These are phyloP conservation scores for Lochmaea crataegi DNA, from an alignment of 2,888 invertebrate species.

Conservation along the genomic window DNA sequence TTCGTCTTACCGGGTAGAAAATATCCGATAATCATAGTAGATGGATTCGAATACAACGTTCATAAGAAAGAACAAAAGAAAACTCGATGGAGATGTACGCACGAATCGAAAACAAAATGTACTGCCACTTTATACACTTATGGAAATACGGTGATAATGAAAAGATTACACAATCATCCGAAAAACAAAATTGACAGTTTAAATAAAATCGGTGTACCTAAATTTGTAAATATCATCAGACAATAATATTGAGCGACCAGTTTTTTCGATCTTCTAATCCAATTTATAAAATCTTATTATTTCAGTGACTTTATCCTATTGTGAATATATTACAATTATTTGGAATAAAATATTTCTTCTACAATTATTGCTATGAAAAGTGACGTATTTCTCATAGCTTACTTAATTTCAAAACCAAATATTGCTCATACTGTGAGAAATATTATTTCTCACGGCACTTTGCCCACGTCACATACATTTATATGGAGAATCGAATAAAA, in stretches of 20 bases:
- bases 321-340: too few species aligned
- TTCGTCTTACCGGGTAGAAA: conserved; percentile 53
- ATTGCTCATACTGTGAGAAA: too few species aligned
- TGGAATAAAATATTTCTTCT: too few species aligned
- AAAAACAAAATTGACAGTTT: conserved; percentile 14
- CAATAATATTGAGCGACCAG: neutral
- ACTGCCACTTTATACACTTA: conserved; percentile 45
- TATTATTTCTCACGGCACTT: too few species aligned
- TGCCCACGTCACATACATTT: too few species aligned
- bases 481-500: too few species aligned
- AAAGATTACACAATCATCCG: conserved; percentile 44
- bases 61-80: conserved; percentile 44
- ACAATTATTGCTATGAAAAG: too few species aligned
- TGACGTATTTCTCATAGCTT: too few species aligned
- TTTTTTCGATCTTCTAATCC: too few species aligned
- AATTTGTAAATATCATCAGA: conserved; percentile 32
- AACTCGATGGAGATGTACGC: conserved; percentile 52
- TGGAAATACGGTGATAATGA: conserved; percentile 45
- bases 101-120: conserved; percentile 47
- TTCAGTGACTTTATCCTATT: too few species aligned
- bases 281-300: too few species aligned
- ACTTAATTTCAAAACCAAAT: too few species aligned
- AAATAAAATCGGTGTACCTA: conserved; percentile 23
- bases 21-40: conserved; percentile 50
- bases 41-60: conserved; percentile 50